Conservation (phyloP, 2,113 vertebrate genomes). For the Pelobates fuscus region DNA sequence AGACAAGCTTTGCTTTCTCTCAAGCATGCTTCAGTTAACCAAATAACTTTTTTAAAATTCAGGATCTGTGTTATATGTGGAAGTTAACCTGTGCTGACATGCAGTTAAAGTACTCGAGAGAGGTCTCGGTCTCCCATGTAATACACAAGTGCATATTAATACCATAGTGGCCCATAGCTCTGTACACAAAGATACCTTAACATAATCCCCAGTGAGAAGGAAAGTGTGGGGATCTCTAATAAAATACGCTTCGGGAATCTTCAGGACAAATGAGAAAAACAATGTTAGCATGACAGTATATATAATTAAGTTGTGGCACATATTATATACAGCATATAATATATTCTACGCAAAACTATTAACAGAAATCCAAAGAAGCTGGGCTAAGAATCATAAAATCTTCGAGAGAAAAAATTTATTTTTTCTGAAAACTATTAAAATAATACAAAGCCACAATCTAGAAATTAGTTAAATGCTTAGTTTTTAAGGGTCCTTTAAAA, state of each 20-base stretch:
- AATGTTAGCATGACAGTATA: slow-evolving; percentile 21
- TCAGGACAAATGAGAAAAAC: slow-evolving; percentile 57
- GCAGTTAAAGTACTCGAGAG: slow-evolving; percentile 68
- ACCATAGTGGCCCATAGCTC: slow-evolving; percentile 31
- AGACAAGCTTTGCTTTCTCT: slow-evolving; percentile 92
- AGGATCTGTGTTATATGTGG: slow-evolving; percentile 69
- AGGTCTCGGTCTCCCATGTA: slow-evolving; percentile 47
- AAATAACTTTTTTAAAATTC: slow-evolving; percentile 81
- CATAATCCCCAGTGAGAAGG: slow-evolving; percentile 73
- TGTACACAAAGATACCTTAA: slow-evolving; percentile 70
- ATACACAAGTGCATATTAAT: slow-evolving; percentile 42
- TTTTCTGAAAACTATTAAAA: too few species aligned
- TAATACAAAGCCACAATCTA: too few species aligned
- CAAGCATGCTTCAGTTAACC: slow-evolving; percentile 90
- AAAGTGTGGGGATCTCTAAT: slow-evolving; percentile 77
- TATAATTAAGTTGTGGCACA: too few species aligned
- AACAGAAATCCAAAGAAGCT: too few species aligned
- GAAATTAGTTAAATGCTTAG: too few species aligned
- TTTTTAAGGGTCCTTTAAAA: too few species aligned
- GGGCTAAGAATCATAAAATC: too few species aligned
- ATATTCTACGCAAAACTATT: too few species aligned
- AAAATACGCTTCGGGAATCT: slow-evolving; percentile 79
- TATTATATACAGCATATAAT: too few species aligned
- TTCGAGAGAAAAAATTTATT: too few species aligned
- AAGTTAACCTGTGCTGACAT: slow-evolving; percentile 86